Evolutionary conservation across 2,797 vertebrate genomes (phyloP), one percentile per base, ranked within the genome.

Genomic region (Myotis myotis): DNA sequence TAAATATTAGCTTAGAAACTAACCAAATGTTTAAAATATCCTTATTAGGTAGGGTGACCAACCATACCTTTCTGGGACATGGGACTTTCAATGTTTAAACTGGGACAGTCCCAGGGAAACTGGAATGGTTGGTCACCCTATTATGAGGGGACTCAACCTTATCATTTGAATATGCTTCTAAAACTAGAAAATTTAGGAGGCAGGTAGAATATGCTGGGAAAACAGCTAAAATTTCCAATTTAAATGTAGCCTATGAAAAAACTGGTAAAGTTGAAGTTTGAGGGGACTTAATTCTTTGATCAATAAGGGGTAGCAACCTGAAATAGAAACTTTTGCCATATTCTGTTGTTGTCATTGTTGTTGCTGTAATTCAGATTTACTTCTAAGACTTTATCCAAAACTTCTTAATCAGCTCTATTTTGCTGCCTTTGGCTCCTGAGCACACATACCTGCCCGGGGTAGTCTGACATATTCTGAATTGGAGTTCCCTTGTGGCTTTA

Each of bases 331-430:
- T 83, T 89, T 91, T 66, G 70, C 33, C 84, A 74, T 79, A 75
- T 78, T 84, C 38, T 76, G 8, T 66, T 82, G 5, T 68, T 79
- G 13, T 81, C 78, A n/a, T 91, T 68, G 75, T 57, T 87, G 36
- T 28, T 89, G 30, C 66, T 94, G 25, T 84, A 70, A 85, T 23
- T 94, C 78, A 92, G 57, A 92, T 93, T 94, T 94, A 94, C 78
- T 95, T 96, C 53, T 81, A 94, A 94, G 51, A 62, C 70, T 94
- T 78, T 91, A 87, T 70, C 51, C 81, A n/a, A 80, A 81, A 72
- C 66, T 47, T 79, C 12, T 75, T 86, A 83, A 80, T 87, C 38
- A 84, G 7, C 23, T 85, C 68, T 89, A 1, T 71, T 91, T 12
- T 94, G 57, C 64, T 51, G 17, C 44, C 51, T 90, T 94, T 70